phyloP scores from a whole-genome alignment of 2,113 vertebrate genomes.

The Hassar affinis region DNA sequence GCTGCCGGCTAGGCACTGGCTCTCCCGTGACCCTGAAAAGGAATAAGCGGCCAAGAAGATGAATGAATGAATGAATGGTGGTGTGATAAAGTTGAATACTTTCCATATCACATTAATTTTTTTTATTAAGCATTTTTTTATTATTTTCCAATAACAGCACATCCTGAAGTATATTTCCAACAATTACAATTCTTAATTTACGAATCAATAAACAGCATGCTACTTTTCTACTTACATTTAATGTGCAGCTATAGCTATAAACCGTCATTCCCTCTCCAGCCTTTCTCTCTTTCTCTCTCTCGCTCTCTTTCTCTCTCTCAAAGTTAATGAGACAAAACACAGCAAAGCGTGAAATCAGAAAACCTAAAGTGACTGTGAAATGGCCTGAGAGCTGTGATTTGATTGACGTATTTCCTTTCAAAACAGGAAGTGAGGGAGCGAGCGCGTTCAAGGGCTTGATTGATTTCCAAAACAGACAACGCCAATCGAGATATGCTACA shows the following conservation, averaged over 20 bases:
- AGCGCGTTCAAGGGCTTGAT: not conserved
- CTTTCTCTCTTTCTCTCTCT: not conserved
- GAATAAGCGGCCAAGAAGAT: too few relatives aligned
- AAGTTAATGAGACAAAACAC: not conserved
- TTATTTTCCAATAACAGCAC: too few relatives aligned
- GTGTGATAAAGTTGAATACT: too few relatives aligned
- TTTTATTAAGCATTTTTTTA: too few relatives aligned
- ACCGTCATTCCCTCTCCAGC: not conserved
- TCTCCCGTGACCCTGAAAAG: too few relatives aligned
- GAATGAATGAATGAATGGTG: too few relatives aligned
- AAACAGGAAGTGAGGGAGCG: not conserved
- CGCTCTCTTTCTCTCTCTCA: not conserved
- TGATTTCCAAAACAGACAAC: not conserved
- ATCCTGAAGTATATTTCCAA: too few relatives aligned
- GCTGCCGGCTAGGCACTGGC: too few relatives aligned
- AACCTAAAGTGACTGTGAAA: not conserved
- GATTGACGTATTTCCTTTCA: not conserved
- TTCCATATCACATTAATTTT: too few relatives aligned
- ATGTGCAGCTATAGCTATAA: not conserved
- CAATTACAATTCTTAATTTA: too few relatives aligned
- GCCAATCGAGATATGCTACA: not conserved
- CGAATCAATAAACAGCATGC: not conserved
- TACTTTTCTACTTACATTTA: not conserved
- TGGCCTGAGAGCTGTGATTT: not conserved
- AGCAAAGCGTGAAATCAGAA: not conserved